Percentiles rank a stretch among this genome's conserved stretches.
Evolutionary conservation across 2,113 vertebrate genomes (phyloP).

Genomic region (Ahaetulla prasina): DNA sequence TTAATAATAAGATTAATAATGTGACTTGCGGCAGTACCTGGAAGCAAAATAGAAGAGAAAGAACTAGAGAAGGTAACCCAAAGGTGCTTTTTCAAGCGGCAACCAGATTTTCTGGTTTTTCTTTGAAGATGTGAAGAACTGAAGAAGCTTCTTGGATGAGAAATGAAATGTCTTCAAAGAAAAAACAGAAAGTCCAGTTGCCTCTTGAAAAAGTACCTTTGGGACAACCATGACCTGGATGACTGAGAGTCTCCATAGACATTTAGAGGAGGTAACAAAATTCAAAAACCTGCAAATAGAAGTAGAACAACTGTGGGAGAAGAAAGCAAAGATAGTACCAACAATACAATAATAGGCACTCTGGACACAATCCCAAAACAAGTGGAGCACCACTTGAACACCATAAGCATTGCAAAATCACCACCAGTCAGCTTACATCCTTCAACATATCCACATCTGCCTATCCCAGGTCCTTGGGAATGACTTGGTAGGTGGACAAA

Average conservation of each 20-base stretch:
- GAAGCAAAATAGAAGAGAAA: not conserved
- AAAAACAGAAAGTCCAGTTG: too few species aligned
- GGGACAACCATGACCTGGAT: too few species aligned
- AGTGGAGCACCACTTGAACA: too few species aligned
- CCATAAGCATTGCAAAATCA: not conserved
- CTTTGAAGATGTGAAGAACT: too few species aligned
- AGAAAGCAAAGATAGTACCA: not conserved
- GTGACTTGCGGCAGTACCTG: not conserved
- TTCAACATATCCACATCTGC: not conserved
- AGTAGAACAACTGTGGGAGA: not conserved
- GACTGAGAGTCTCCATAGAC: too few species aligned
- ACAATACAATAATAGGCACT: not conserved
- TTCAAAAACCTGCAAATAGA: not conserved
- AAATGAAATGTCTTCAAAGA: too few species aligned
- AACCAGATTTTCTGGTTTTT: too few species aligned
- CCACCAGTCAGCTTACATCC: not conserved
- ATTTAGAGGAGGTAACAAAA: not conserved
- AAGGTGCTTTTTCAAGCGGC: too few species aligned
- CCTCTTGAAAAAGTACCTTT: too few species aligned
- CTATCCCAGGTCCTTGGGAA: not conserved
- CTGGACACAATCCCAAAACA: not conserved
- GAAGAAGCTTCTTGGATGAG: too few species aligned
- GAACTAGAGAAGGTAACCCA: not conserved
- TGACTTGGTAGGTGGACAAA: not conserved
- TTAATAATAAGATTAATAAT: not conserved